These are phyloP conservation scores for Dipodomys stephensi DNA, from an alignment of 2,113 vertebrate species.

Conservation along the genomic window DNA sequence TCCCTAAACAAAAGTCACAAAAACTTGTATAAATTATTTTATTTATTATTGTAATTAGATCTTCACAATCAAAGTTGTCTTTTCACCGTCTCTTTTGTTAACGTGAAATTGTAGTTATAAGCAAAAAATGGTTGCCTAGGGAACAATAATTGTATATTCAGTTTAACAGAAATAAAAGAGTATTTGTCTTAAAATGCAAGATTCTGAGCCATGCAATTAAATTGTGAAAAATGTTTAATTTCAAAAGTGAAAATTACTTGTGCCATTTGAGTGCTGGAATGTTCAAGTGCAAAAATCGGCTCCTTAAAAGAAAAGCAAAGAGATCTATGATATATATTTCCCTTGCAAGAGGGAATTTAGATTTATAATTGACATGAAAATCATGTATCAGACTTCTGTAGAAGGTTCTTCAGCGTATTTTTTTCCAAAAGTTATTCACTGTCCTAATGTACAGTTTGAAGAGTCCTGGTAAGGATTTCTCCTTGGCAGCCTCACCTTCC, in stretches of 20 bases:
- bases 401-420: constrained; percentile 68
- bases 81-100: constrained; percentile 89
- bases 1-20: constrained; percentile 76
- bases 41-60: constrained; percentile 92
- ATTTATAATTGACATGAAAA: constrained; percentile 84
- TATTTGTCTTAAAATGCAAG: constrained; percentile 90
- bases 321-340: constrained; percentile 83
- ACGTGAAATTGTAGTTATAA: constrained; percentile 88
- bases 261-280: constrained; percentile 86
- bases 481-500: constrained; percentile 86
- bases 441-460: constrained; percentile 59
- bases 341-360: constrained; percentile 83
- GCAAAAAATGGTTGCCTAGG: constrained; percentile 87
- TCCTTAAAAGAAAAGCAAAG: constrained; percentile 86
- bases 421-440: constrained; percentile 22
- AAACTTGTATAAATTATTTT: constrained; percentile 90
- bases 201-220: constrained; percentile 85
- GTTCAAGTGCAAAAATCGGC: constrained; percentile 85
- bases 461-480: constrained; percentile 63
- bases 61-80: constrained; percentile 89
- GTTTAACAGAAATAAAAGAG: constrained; percentile 89
- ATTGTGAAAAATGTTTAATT: constrained; percentile 83
- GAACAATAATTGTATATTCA: constrained; percentile 89
- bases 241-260: constrained; percentile 87
- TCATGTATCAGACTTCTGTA: constrained; percentile 80